Evolutionary conservation across 2,797 vertebrate genomes (phyloP).

Genomic region (Pagetopsis macropterus): DNA sequence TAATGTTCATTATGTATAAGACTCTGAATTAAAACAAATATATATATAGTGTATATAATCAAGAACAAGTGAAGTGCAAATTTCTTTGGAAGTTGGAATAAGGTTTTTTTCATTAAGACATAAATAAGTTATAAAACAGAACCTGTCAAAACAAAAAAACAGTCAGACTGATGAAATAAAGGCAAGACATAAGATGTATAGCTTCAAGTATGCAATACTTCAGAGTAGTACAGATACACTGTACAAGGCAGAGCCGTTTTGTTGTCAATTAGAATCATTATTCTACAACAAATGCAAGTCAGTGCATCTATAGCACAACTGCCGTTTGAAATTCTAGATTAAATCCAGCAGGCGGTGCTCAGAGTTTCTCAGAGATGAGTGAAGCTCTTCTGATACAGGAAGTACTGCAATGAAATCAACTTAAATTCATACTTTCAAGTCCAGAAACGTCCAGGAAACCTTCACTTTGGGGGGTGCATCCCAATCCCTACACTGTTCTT

Average conservation of each 20-base stretch:
- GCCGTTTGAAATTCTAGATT: conserved; percentile 42
- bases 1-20: conserved; percentile 51
- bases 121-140: conserved; percentile 87
- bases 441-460: conserved; percentile 40
- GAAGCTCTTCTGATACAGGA: conserved; percentile 37
- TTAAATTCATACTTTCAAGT: conserved; percentile 39
- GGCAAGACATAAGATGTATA: conserved; percentile 82
- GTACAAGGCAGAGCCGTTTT: conserved; percentile 50
- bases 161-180: conserved; percentile 81
- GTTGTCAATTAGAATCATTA: conserved; percentile 41
- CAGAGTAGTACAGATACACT: conserved; percentile 53
- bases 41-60: conserved; percentile 47
- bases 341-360: conserved; percentile 57
- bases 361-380: conserved; percentile 19
- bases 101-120: conserved; percentile 87
- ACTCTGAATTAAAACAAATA: conserved; percentile 67
- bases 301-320: conserved; percentile 24
- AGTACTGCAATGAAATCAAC: conserved; percentile 37
- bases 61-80: conserved; percentile 91
- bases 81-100: conserved; percentile 97
- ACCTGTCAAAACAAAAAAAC: conserved; percentile 79
- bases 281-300: conserved; percentile 22
- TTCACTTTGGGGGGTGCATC: conserved; percentile 25
- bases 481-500: conserved; percentile 28
- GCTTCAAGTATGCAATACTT: conserved; percentile 92